Percentiles rank a stretch among this genome's conserved stretches.
These are phyloP conservation scores for Nasonia oneida DNA, from an alignment of 2,888 invertebrate genomes.

Conservation along the genomic window DNA sequence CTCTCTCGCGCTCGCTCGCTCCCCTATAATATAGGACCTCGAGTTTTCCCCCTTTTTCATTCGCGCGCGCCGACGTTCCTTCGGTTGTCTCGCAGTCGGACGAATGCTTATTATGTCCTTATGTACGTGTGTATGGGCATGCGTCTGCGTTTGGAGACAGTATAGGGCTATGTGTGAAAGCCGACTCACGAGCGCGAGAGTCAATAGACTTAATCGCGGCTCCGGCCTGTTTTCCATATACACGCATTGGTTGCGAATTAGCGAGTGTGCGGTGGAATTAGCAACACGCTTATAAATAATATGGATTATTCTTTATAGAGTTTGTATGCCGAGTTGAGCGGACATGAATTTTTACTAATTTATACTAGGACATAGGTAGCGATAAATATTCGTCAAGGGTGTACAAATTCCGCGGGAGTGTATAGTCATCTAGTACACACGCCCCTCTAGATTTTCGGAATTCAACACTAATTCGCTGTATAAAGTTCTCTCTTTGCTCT, in stretches of 20 bases:
- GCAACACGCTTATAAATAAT: too few relatives aligned
- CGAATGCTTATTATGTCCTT: slow-evolving; percentile 17
- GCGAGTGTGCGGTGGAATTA: not conserved
- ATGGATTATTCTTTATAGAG: too few relatives aligned
- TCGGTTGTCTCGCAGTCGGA: slow-evolving; percentile 13
- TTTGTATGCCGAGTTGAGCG: too few relatives aligned
- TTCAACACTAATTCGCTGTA: too few relatives aligned
- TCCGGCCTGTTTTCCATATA: not conserved
- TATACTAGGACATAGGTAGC: too few relatives aligned
- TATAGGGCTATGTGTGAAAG: not conserved
- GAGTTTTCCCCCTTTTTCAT: slow-evolving; percentile 43
- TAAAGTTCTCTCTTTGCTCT: too few relatives aligned
- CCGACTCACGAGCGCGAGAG: slow-evolving; percentile 8
- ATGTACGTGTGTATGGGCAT: not conserved
- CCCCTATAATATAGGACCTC: not conserved
- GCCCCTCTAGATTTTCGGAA: too few relatives aligned
- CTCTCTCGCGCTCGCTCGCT: slow-evolving; percentile 6
- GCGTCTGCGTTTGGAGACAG: not conserved
- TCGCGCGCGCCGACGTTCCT: not conserved
- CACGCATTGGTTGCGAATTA: not conserved
- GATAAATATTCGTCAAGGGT: too few relatives aligned
- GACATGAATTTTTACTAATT: too few relatives aligned
- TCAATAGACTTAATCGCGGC: slow-evolving; percentile 50
- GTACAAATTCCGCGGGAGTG: too few relatives aligned
- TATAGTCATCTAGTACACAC: too few relatives aligned